These are phyloP conservation scores for Trichogramma pretiosum DNA, from an alignment of 1,140 invertebrate genomes.

Conservation along the genomic window DNA sequence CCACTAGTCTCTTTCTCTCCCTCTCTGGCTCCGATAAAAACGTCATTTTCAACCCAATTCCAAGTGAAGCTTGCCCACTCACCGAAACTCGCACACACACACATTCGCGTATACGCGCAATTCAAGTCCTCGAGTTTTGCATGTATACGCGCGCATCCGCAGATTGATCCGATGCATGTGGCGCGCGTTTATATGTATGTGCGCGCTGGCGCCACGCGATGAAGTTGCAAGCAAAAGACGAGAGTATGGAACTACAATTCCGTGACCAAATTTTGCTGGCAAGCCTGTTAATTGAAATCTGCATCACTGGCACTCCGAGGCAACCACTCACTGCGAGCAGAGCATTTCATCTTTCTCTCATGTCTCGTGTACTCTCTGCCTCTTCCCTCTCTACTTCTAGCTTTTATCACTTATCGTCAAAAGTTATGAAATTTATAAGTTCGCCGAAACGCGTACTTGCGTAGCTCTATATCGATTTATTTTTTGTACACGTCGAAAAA, in stretches of 20 bases:
- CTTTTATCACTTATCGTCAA: conserved; percentile 13
- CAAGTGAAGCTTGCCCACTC: background rate
- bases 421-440: conserved; percentile 15
- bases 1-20: too few species aligned
- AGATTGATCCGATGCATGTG: too few species aligned
- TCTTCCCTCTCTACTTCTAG: background rate
- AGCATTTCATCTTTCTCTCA: too few species aligned
- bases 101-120: too few species aligned
- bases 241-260: conserved; percentile 17
- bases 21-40: conserved; percentile 5
- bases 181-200: background rate
- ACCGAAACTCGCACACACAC: background rate
- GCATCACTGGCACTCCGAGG: background rate
- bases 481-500: too few species aligned
- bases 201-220: too few species aligned
- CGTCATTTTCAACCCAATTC: conserved; percentile 14
- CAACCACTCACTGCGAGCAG: background rate
- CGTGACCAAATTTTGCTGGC: conserved; percentile 14
- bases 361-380: too few species aligned
- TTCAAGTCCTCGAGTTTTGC: too few species aligned
- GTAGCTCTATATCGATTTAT: too few species aligned
- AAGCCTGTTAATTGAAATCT: conserved; percentile 18
- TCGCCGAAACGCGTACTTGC: too few species aligned
- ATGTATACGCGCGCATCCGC: too few species aligned
- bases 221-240: conserved; percentile 15